Base-by-base conservation (phyloP, 2,113 vertebrate species). In the Cebidichthys violaceus region DNA sequence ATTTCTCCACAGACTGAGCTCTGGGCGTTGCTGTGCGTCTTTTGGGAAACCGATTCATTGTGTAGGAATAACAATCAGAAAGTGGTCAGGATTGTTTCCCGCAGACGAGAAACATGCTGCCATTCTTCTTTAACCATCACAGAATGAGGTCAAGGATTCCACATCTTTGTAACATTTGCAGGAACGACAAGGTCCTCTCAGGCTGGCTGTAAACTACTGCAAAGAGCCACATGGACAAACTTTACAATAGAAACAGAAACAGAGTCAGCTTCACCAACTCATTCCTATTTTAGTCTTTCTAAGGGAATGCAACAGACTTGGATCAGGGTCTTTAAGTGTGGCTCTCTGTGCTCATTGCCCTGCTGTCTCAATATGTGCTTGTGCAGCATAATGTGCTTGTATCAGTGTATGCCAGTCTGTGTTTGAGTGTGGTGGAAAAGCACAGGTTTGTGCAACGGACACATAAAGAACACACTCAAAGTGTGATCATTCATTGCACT, bases 61-160 rank as follows among this genome's bases (percentile, higher is more conserved):
- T 81, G 61, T 43, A 35, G 76, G 24, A 57, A 70, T 24, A 70
- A 75, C 83, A 75, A 75, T 84, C 57, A 43, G 17, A 85, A 61
- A 45, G 61, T 35, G 74, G 78, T 59, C 69, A 33, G 60, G 33
- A 70, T 67, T 67, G 72, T 72, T 71, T 5, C 29, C 31, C 15
- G 6, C 22, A 54, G 43, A 62, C 6, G 35, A 77, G 73, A 77
- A 72, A 60, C 73, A 81, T 72, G 69, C 52, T 43, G 57, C 66
- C 52, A 70, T 71, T 80, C 66, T 60, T 47, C 83, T 70, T 65
- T 15, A 64, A 79, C 15, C 60, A 7, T 77, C 66, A 41, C 47
- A 57, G 54, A 68, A 68, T 13, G 66, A 80, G 72, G 72, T 76
- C 72, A 80, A 52, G 3, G 65, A 75, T 31, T 75, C 59, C 52